A percentile compares a stretch with the other conserved stretches of the same genome.
Conservation (phyloP, 2,888 invertebrate species). For the Coenonympha glycerion region DNA sequence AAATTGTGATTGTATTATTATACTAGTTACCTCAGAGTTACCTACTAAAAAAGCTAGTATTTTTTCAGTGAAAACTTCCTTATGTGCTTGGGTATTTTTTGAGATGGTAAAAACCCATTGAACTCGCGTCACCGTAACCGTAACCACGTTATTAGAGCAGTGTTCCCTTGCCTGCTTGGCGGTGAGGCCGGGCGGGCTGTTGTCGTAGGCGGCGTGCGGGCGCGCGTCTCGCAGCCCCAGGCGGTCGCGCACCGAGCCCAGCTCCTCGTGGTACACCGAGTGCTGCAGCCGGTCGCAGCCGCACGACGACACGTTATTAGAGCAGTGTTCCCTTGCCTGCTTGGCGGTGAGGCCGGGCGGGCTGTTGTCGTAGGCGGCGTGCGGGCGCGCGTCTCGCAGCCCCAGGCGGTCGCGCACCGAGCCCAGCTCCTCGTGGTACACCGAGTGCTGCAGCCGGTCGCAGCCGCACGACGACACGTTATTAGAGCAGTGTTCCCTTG, state of each 20-base stretch:
- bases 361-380: conserved; percentile 78
- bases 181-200: conserved; percentile 83
- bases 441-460: conserved; percentile 90
- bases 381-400: conserved; percentile 73
- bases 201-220: conserved; percentile 72
- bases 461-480: too few relatives aligned
- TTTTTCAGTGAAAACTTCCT: too few relatives aligned
- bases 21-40: too few relatives aligned
- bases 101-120: too few relatives aligned
- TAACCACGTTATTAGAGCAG: too few relatives aligned
- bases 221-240: conserved; percentile 80
- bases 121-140: background rate
- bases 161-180: conserved; percentile 73
- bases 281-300: conserved; percentile 93
- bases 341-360: conserved; percentile 83
- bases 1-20: too few relatives aligned
- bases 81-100: too few relatives aligned
- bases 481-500: conserved; percentile 26
- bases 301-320: too few relatives aligned
- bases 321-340: conserved; percentile 58
- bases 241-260: conserved; percentile 84
- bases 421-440: conserved; percentile 90
- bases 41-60: too few relatives aligned
- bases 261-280: conserved; percentile 91
- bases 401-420: conserved; percentile 85